phyloP scores from a whole-genome alignment of 2,888 invertebrate species.

The Papilio gigon region DNA sequence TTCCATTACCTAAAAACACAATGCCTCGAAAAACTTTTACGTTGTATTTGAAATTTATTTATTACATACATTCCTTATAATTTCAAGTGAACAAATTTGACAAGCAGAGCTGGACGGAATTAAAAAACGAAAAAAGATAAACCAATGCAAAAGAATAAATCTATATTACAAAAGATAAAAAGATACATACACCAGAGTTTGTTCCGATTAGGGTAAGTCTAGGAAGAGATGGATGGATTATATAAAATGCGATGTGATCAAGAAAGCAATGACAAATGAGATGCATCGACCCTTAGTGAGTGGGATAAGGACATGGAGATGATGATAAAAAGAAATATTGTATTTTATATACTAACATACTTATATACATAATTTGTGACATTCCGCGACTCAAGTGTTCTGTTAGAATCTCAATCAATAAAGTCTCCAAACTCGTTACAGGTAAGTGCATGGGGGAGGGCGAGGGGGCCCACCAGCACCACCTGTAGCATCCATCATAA shows the following conservation, averaged over 20 bases:
- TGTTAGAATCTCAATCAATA: constrained; percentile 29
- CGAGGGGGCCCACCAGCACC: constrained; percentile 5
- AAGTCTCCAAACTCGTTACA: constrained; percentile 22
- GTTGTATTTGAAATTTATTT: neutral
- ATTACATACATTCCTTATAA: neutral
- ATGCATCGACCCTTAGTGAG: no score
- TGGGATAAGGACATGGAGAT: no score
- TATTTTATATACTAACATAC: no score
- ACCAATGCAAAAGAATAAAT: neutral
- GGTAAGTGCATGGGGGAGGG: constrained; percentile 32
- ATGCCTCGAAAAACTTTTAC: constrained; percentile 7
- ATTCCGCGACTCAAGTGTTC: neutral
- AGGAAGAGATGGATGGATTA: no score
- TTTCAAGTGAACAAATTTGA: no score
- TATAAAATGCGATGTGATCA: no score
- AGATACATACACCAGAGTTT: no score
- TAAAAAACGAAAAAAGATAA: neutral
- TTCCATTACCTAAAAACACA: constrained; percentile 13
- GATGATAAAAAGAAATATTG: no score
- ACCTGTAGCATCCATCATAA: constrained; percentile 38
- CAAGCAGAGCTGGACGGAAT: no score
- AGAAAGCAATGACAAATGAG: no score
- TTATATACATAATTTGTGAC: no score
- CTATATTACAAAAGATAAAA: neutral
- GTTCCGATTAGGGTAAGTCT: no score